Percentiles rank a stretch among this genome's conserved stretches.
Conservation (phyloP, 2,797 vertebrate genomes). For the Parotocinclus haroldoi region DNA sequence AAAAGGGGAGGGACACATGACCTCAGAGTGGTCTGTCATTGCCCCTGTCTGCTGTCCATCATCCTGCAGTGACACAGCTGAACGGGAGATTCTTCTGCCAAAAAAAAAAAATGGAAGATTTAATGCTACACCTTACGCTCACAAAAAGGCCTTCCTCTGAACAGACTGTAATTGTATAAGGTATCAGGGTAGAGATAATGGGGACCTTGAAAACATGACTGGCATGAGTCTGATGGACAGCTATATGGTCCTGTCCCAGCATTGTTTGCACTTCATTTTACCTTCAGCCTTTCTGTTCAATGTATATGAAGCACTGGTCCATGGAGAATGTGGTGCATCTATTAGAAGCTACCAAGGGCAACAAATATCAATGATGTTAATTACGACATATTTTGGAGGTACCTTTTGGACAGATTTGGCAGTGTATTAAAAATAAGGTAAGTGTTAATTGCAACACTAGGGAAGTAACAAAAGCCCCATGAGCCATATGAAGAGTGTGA, state of each 20-base stretch:
- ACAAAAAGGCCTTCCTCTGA: too few relatives aligned
- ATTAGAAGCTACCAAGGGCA: constrained; percentile 17
- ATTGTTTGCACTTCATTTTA: constrained; percentile 16
- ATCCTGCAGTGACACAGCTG: too few relatives aligned
- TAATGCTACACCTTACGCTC: too few relatives aligned
- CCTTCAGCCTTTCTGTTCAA: constrained; percentile 26
- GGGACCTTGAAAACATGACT: constrained; percentile 16
- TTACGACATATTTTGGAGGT: constrained; percentile 30
- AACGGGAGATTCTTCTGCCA: too few relatives aligned
- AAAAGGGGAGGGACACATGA: too few relatives aligned
- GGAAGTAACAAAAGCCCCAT: constrained; percentile 19
- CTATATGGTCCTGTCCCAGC: constrained; percentile 16
- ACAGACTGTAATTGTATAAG: too few relatives aligned
- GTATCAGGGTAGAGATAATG: too few relatives aligned
- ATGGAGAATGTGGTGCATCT: constrained; percentile 3
- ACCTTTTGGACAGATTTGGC: constrained; percentile 24
- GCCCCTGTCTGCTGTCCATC: too few relatives aligned
- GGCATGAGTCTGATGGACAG: constrained; percentile 27
- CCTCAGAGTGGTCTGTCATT: too few relatives aligned
- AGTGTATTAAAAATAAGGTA: constrained; percentile 23
- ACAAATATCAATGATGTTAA: constrained; percentile 18
- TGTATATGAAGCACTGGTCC: constrained; percentile 36
- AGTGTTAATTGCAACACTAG: constrained; percentile 37
- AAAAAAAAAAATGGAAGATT: too few relatives aligned
- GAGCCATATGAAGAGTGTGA: constrained; percentile 13